Percentiles rank a stretch among this genome's conserved stretches.
phyloP scores from a whole-genome alignment of 2,113 vertebrate genomes.

The Hydropotes inermis region DNA sequence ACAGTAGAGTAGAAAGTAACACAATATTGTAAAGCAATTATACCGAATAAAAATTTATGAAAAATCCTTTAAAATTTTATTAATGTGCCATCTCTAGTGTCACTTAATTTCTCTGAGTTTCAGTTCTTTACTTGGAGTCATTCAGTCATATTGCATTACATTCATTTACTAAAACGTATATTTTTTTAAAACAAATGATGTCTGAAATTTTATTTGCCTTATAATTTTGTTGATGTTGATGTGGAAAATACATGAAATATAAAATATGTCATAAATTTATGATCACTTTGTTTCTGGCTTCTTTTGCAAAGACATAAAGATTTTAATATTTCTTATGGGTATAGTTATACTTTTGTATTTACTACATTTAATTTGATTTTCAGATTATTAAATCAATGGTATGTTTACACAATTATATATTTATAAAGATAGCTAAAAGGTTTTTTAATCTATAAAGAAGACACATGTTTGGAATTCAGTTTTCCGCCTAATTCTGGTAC shows the following conservation, averaged over 20 bases:
- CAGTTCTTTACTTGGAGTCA: background rate
- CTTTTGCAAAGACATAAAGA: background rate
- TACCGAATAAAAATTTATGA: background rate
- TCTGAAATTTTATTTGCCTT: background rate
- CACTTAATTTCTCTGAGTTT: background rate
- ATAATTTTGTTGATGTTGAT: background rate
- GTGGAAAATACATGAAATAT: background rate
- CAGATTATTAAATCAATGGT: background rate
- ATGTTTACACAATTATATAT: background rate
- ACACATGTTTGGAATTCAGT: constrained; percentile 57
- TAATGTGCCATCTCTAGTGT: background rate
- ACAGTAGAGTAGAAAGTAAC: background rate
- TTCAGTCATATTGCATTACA: background rate
- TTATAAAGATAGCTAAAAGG: constrained; percentile 31
- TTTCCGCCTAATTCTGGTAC: constrained; percentile 54
- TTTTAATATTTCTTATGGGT: background rate
- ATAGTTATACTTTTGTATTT: background rate
- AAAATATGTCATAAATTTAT: background rate
- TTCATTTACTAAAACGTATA: background rate
- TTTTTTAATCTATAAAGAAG: constrained; percentile 3
- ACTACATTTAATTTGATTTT: constrained; percentile 24
- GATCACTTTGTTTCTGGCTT: background rate
- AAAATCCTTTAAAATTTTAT: background rate
- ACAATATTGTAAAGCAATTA: background rate
- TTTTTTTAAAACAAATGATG: background rate